Percentiles rank a stretch among this genome's conserved stretches.
phyloP scores from a whole-genome alignment of 1,140 invertebrate genomes.

The Cylas formicarius region DNA sequence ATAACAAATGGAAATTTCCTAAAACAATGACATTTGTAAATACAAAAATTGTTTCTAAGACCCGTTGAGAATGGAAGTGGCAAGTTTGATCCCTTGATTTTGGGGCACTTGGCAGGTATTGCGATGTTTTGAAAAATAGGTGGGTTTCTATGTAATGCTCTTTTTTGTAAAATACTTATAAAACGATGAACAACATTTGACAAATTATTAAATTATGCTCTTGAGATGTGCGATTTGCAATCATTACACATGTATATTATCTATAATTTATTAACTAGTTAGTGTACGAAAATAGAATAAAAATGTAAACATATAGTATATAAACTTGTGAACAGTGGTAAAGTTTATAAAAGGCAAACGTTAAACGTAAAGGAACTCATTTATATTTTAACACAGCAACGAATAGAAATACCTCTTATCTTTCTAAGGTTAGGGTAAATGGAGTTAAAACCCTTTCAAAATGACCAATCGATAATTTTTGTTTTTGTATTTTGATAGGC shows the following conservation, averaged over 20 bases:
- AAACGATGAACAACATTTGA: constrained; percentile 2
- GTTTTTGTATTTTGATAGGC: neutral
- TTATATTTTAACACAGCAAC: constrained; percentile 9
- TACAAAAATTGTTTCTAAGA: too few relatives aligned
- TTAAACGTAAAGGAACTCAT: constrained; percentile 19
- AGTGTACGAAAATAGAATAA: constrained; percentile 27
- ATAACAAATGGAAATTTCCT: too few relatives aligned
- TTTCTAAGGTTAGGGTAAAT: neutral
- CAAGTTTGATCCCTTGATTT: too few relatives aligned
- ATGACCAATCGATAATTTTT: too few relatives aligned
- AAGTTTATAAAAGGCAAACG: constrained; percentile 27
- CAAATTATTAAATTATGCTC: constrained; percentile 12
- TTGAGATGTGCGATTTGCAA: constrained; percentile 39
- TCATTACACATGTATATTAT: constrained; percentile 38
- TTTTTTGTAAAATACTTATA: neutral
- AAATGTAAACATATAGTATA: constrained; percentile 26
- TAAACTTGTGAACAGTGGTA: constrained; percentile 28
- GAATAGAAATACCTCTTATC: constrained; percentile 14
- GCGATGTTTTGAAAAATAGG: neutral
- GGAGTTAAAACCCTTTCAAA: too few relatives aligned
- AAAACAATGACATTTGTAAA: too few relatives aligned
- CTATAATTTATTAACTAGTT: constrained; percentile 30
- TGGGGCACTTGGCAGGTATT: too few relatives aligned
- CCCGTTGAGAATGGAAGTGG: too few relatives aligned
- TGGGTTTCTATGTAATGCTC: neutral